A percentile compares a stretch with the other conserved stretches of the same genome.
phyloP scores from a whole-genome alignment of 1,140 invertebrate species.

The Popillia japonica region DNA sequence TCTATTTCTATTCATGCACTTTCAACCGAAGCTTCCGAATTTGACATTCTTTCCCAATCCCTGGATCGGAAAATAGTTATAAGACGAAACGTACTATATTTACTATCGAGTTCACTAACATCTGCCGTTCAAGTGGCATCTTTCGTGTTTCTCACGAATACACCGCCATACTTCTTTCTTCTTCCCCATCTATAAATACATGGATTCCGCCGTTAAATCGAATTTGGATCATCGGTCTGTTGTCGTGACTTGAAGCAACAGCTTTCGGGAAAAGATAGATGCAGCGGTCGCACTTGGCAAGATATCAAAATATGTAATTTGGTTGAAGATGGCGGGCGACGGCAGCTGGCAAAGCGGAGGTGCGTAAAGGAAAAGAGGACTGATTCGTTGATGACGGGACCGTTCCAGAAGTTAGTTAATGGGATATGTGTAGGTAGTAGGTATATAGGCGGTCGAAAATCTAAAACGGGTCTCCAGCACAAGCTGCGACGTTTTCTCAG shows the following conservation, averaged over 20 bases:
- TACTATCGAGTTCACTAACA: neutral
- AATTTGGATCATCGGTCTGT: conserved; percentile 2
- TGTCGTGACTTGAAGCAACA: conserved; percentile 8
- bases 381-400: neutral
- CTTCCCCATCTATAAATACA: neutral
- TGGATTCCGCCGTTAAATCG: neutral
- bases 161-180: neutral
- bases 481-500: neutral
- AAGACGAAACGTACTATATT: too few relatives aligned
- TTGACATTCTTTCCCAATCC: too few relatives aligned
- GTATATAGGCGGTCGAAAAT: neutral
- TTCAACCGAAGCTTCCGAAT: too few relatives aligned
- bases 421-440: neutral
- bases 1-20: too few relatives aligned
- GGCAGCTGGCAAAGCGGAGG: conserved; percentile 3
- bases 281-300: neutral
- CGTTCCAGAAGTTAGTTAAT: conserved; percentile 5
- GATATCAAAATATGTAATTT: conserved; percentile 12
- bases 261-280: neutral
- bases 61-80: too few relatives aligned
- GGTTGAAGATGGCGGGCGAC: neutral
- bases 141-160: neutral
- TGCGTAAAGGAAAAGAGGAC: neutral
- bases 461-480: neutral
- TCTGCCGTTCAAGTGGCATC: neutral